phyloP scores from a whole-genome alignment of 2,797 vertebrate species.

The Danio choprae region DNA sequence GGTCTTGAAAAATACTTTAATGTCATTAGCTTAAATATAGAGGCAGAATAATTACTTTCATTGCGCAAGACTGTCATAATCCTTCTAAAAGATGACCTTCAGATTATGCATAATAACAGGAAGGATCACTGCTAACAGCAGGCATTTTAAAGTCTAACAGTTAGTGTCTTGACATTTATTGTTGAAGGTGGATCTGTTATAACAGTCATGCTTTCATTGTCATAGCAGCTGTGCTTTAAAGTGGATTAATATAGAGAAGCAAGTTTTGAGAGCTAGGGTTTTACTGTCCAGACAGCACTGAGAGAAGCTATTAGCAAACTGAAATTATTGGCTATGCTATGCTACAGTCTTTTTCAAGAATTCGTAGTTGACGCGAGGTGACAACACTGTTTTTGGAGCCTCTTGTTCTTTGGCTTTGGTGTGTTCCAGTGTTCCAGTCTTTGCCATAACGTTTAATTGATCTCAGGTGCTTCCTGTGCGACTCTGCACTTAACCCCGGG shows the following conservation, averaged over 20 bases:
- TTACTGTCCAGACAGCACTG: background rate
- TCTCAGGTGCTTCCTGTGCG: too few relatives aligned
- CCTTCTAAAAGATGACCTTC: background rate
- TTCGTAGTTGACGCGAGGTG: too few relatives aligned
- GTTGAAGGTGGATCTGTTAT: background rate
- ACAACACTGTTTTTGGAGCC: too few relatives aligned
- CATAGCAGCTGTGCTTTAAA: conserved; percentile 16
- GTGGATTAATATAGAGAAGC: background rate
- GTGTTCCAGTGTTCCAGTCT: too few relatives aligned
- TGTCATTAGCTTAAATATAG: background rate
- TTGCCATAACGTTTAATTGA: too few relatives aligned
- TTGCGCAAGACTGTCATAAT: background rate
- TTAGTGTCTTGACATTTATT: conserved; percentile 1
- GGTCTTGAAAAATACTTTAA: background rate
- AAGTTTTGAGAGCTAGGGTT: background rate
- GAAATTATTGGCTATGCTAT: background rate
- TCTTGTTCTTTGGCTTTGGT: too few relatives aligned
- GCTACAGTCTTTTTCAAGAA: too few relatives aligned
- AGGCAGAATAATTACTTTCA: background rate
- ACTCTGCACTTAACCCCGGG: too few relatives aligned
- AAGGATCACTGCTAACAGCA: background rate
- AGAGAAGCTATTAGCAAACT: background rate
- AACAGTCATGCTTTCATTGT: background rate
- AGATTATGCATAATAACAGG: background rate
- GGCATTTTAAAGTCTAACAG: background rate